Evolutionary conservation across 2,888 invertebrate species (phyloP).

Genomic region (Iphiclides podalirius): DNA sequence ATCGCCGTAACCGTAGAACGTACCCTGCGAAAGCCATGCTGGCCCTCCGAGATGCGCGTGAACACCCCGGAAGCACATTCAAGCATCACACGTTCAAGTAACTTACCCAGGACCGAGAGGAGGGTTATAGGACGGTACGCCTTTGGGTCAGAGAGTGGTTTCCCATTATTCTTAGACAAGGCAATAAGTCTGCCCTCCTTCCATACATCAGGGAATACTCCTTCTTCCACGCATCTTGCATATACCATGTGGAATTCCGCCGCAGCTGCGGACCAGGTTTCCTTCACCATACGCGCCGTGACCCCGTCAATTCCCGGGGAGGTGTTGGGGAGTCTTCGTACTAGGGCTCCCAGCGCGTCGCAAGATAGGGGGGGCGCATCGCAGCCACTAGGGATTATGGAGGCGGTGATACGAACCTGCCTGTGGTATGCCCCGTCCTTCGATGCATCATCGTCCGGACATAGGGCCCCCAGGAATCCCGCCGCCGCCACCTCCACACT

Average conservation of each 20-base stretch:
- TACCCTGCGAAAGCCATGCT: not conserved
- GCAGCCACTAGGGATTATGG: too few species aligned
- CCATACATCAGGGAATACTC: conserved; percentile 1
- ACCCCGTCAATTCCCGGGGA: conserved; percentile 38
- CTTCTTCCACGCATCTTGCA: not conserved
- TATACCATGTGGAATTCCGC: conserved; percentile 20
- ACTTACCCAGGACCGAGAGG: not conserved
- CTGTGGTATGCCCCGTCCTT: too few species aligned
- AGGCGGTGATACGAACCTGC: too few species aligned
- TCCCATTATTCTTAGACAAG: not conserved
- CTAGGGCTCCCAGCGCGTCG: conserved; percentile 23
- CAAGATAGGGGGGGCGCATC: too few species aligned
- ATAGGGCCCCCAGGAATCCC: not conserved
- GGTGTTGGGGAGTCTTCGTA: conserved; percentile 32
- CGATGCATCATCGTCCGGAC: not conserved
- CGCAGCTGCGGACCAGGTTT: conserved; percentile 25
- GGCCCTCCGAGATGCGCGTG: not conserved
- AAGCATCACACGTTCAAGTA: not conserved
- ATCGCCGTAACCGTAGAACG: conserved; percentile 35
- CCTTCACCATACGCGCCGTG: conserved; percentile 25
- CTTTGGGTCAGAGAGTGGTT: too few species aligned
- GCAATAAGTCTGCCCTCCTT: not conserved
- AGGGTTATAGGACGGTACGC: conserved; percentile 18
- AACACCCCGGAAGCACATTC: not conserved
- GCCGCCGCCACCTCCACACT: conserved; percentile 26